A percentile compares a stretch with the other conserved stretches of the same genome.
These are phyloP conservation scores for Aphis craccivora DNA, from an alignment of 1,140 invertebrate genomes.

Conservation along the genomic window DNA sequence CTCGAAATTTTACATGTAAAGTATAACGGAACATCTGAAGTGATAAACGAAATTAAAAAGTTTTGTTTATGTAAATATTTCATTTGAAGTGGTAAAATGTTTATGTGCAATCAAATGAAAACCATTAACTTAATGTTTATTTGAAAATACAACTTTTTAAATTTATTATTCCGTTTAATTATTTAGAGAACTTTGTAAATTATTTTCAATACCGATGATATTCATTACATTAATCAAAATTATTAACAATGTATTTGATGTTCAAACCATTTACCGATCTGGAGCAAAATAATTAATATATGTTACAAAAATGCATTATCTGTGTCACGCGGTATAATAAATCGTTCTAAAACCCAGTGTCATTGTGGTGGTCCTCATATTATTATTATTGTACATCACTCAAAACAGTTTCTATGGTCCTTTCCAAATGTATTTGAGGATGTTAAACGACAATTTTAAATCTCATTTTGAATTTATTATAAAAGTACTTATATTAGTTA, in stretches of 20 bases:
- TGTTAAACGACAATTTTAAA: background rate
- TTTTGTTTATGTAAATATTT: slow-evolving; percentile 14
- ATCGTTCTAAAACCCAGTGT: background rate
- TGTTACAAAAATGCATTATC: background rate
- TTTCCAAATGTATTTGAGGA: background rate
- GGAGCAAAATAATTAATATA: background rate
- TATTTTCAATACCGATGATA: background rate
- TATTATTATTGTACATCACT: slow-evolving; percentile 3
- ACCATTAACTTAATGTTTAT: background rate
- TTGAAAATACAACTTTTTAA: background rate
- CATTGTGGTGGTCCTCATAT: background rate
- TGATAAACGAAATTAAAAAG: background rate
- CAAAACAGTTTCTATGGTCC: background rate
- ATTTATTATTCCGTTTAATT: background rate
- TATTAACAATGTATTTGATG: background rate
- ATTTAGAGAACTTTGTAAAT: background rate
- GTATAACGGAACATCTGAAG: background rate
- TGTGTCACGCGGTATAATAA: background rate
- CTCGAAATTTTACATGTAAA: background rate
- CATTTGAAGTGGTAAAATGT: background rate
- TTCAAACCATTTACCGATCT: background rate
- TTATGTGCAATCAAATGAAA: background rate
- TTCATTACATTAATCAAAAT: background rate
- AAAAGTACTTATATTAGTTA: background rate
- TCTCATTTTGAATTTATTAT: background rate